Percentiles rank a stretch among this genome's conserved stretches.
These are phyloP conservation scores for Origma solitaria DNA, from an alignment of 2,113 vertebrate species.

Conservation along the genomic window DNA sequence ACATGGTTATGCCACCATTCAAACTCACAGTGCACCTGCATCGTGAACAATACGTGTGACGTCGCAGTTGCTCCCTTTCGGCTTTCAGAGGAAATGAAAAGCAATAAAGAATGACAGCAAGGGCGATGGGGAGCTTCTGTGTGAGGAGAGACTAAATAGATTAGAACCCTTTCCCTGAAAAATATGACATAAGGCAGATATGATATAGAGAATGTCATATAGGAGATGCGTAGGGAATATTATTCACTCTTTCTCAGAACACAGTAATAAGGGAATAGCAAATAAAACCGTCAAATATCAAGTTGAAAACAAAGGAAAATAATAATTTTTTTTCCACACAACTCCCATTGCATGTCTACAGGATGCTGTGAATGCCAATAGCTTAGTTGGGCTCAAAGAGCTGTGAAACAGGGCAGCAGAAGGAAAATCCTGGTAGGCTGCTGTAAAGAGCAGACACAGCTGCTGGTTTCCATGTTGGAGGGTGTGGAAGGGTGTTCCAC, in stretches of 20 bases:
- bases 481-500: not conserved
- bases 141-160: not conserved
- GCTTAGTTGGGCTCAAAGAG: not conserved
- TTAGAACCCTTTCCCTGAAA: not conserved
- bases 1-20: not conserved
- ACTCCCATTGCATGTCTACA: not conserved
- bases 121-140: not conserved
- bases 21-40: slow-evolving; percentile 24
- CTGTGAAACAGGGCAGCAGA: not conserved
- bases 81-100: slow-evolving; percentile 18
- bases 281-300: not conserved
- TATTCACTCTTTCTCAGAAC: not conserved
- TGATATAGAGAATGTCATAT: not conserved
- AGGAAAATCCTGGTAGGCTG: not conserved
- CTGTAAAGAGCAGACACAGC: not conserved
- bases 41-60: not conserved
- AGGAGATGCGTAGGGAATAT: not conserved
- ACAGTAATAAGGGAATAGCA: not conserved
- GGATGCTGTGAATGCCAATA: not conserved
- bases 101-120: not conserved
- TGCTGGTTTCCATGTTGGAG: not conserved
- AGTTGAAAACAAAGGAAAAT: not conserved
- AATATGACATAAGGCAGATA: not conserved
- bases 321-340: not conserved
- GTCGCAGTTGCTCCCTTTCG: not conserved